Percentiles rank a stretch among this genome's conserved stretches.
phyloP scores from a whole-genome alignment of 92 coral and sea anemone species.

The Desmophyllum pertusum region DNA sequence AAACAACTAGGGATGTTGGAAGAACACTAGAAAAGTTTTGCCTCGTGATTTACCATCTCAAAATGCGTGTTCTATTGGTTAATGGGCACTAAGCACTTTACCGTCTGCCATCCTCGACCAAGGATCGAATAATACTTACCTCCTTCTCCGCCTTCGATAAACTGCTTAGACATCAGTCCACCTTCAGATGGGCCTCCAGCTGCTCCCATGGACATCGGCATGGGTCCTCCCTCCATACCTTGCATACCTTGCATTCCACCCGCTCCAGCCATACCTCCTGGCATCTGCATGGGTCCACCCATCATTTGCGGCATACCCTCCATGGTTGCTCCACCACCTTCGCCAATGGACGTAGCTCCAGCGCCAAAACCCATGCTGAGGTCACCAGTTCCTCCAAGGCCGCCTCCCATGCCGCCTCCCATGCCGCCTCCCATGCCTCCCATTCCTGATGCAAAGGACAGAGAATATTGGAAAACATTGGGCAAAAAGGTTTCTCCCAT shows the following conservation, averaged over 20 bases:
- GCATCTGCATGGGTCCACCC: slow-evolving; percentile 60
- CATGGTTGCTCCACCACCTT: slow-evolving; percentile 90
- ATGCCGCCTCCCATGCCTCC: slow-evolving; percentile 52
- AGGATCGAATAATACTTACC: slow-evolving; percentile 26
- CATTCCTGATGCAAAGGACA: slow-evolving; percentile 15
- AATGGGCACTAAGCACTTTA: neutral
- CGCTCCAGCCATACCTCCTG: slow-evolving; percentile 61
- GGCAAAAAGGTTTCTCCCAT: too few relatives aligned
- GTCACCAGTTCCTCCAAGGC: slow-evolving; percentile 73
- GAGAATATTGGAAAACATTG: neutral
- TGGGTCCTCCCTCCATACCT: slow-evolving; percentile 52
- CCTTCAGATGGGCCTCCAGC: slow-evolving; percentile 69
- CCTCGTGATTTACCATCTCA: too few relatives aligned
- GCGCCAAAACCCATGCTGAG: slow-evolving; percentile 88
- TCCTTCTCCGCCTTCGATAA: slow-evolving; percentile 84
- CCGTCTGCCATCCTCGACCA: neutral
- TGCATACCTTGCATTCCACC: slow-evolving; percentile 34
- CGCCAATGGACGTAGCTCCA: slow-evolving; percentile 81
- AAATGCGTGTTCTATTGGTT: too few relatives aligned
- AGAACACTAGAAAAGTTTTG: too few relatives aligned
- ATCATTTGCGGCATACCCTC: slow-evolving; percentile 73
- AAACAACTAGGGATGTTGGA: too few relatives aligned
- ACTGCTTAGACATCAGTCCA: slow-evolving; percentile 76
- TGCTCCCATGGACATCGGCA: slow-evolving; percentile 66
- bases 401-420: slow-evolving; percentile 74